Evolutionary conservation across 2,888 invertebrate species (phyloP).

Genomic region (Andrena praecox): DNA sequence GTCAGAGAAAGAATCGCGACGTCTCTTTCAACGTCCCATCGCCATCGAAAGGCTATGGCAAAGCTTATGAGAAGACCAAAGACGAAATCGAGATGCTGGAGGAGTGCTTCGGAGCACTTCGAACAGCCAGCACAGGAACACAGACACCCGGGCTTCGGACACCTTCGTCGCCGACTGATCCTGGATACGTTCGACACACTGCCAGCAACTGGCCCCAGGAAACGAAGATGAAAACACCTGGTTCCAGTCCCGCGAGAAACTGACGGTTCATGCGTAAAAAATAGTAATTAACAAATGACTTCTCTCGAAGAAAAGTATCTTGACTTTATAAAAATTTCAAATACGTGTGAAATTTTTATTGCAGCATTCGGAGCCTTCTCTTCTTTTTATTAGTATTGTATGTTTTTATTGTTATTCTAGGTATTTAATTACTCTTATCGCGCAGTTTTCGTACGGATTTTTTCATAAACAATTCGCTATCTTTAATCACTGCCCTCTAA

Average conservation of each 20-base stretch:
- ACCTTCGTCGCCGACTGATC: conserved; percentile 89
- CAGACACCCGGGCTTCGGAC: conserved; percentile 70
- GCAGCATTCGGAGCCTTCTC: neutral
- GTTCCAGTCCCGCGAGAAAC: conserved; percentile 85
- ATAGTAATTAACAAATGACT: neutral
- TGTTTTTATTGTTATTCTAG: neutral
- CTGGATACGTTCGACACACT: conserved; percentile 91
- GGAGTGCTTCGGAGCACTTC: conserved; percentile 79
- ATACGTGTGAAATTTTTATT: neutral
- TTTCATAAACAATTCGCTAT: conserved; percentile 12
- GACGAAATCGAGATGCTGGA: conserved; percentile 83
- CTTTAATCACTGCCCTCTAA: conserved; percentile 16
- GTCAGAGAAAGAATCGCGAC: conserved; percentile 79
- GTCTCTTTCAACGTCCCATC: conserved; percentile 79
- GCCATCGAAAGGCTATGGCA: conserved; percentile 74
- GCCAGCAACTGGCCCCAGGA: conserved; percentile 88
- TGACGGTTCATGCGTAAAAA: conserved; percentile 7
- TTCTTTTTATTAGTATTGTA: neutral
- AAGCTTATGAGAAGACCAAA: conserved; percentile 64
- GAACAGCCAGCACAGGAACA: conserved; percentile 78
- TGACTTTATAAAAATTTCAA: too few species aligned
- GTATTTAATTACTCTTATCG: conserved; percentile 1
- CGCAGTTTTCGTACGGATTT: neutral
- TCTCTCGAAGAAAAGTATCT: too few species aligned
- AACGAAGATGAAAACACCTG: conserved; percentile 86